phyloP scores from a whole-genome alignment of 2,888 invertebrate genomes.

The Drosophila prostipennis region DNA sequence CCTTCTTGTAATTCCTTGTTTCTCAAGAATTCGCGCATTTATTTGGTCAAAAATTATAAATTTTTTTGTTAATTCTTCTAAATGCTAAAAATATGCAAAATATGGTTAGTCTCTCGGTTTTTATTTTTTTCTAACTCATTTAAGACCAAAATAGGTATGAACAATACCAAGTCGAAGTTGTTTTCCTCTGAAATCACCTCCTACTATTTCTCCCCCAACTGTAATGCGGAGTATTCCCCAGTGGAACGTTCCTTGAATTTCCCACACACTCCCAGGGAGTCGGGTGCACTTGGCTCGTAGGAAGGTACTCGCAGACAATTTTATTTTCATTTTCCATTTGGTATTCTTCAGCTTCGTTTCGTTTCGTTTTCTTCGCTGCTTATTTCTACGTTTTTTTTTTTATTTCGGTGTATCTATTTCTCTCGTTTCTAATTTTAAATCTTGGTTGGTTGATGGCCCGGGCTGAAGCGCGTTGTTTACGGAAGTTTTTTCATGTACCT shows the following conservation, averaged over 20 bases:
- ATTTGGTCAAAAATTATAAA: too few relatives aligned
- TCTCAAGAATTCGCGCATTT: neutral
- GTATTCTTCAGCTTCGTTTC: conserved; percentile 21
- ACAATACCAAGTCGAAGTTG: too few relatives aligned
- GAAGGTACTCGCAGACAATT: conserved; percentile 61
- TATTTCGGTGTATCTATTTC: conserved; percentile 41
- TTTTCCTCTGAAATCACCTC: neutral
- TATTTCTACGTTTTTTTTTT: conserved; percentile 8
- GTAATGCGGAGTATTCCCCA: conserved; percentile 61
- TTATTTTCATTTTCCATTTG: conserved; percentile 69
- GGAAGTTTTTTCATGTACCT: conserved; percentile 61
- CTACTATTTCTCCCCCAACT: conserved; percentile 2
- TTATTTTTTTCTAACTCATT: too few relatives aligned
- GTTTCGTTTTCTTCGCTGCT: conserved; percentile 16
- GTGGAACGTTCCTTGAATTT: conserved; percentile 58
- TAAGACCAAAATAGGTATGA: too few relatives aligned
- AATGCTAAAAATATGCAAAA: too few relatives aligned
- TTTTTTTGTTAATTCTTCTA: too few relatives aligned
- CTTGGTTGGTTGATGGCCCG: conserved; percentile 65
- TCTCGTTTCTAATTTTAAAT: conserved; percentile 74
- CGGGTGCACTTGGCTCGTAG: conserved; percentile 23
- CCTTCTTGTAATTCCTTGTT: too few relatives aligned
- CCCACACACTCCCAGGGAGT: conserved; percentile 32
- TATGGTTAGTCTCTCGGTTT: too few relatives aligned
- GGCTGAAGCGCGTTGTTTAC: conserved; percentile 65